phyloP scores from a whole-genome alignment of 2,113 vertebrate genomes.

The Eptatretus burgeri region DNA sequence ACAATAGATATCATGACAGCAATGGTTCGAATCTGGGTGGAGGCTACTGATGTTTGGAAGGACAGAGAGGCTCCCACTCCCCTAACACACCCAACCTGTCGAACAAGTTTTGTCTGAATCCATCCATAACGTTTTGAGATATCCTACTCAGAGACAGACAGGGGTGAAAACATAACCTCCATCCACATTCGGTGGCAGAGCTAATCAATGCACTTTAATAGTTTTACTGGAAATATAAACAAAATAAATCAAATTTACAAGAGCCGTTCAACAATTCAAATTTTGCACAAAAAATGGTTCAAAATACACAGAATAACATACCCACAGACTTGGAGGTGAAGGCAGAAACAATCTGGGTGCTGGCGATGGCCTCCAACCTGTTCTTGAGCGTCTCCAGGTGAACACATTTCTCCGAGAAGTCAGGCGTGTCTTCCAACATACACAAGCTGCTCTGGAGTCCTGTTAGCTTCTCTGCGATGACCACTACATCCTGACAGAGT shows the following conservation, averaged over 20 bases:
- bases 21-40: too few species aligned
- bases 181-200: too few species aligned
- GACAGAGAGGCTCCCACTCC: too few species aligned
- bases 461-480: slow-evolving; percentile 62
- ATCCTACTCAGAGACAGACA: too few species aligned
- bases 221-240: not conserved
- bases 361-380: slow-evolving; percentile 64
- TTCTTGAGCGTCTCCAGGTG: slow-evolving; percentile 82
- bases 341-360: slow-evolving; percentile 57
- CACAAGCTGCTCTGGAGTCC: slow-evolving; percentile 76
- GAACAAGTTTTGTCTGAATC: too few species aligned
- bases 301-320: slow-evolving; percentile 14
- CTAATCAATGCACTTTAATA: too few species aligned
- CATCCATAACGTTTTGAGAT: too few species aligned
- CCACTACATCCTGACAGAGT: slow-evolving; percentile 30
- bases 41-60: too few species aligned
- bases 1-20: too few species aligned
- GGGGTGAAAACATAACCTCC: too few species aligned
- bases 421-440: slow-evolving; percentile 74
- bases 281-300: too few species aligned
- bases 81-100: too few species aligned
- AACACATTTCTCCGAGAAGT: slow-evolving; percentile 90
- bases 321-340: slow-evolving; percentile 55
- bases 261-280: rapidly evolving
- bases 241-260: not conserved